A percentile compares a stretch with the other conserved stretches of the same genome.
phyloP scores from a whole-genome alignment of 2,888 invertebrate species.

The Andrena trimmerana region DNA sequence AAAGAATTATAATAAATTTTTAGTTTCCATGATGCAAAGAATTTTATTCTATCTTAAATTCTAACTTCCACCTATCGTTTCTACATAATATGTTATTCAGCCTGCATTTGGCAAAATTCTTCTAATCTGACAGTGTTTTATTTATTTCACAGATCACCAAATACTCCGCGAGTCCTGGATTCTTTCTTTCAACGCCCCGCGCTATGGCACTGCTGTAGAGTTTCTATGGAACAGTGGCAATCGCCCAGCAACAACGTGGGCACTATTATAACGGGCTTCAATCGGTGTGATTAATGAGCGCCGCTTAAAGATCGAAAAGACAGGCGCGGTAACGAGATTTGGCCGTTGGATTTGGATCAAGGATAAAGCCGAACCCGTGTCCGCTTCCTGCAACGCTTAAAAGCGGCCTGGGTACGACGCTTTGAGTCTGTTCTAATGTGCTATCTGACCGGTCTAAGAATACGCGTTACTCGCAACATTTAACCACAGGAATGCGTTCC shows the following conservation, averaged over 20 bases:
- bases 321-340: constrained; percentile 8
- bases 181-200: neutral
- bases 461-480: constrained; percentile 65
- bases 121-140: neutral
- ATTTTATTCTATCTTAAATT: too few species aligned
- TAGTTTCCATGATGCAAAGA: too few species aligned
- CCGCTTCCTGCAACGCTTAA: constrained; percentile 34
- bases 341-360: constrained; percentile 49
- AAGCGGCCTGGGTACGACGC: neutral
- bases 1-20: too few species aligned
- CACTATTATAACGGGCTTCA: constrained; percentile 12
- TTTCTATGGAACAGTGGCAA: neutral
- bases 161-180: neutral
- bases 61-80: too few species aligned
- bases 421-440: constrained; percentile 51
- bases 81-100: too few species aligned
- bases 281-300: constrained; percentile 38
- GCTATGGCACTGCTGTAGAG: neutral
- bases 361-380: constrained; percentile 22
- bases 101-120: too few species aligned
- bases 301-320: constrained; percentile 4
- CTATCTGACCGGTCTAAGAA: constrained; percentile 66
- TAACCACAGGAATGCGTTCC: constrained; percentile 67
- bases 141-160: neutral
- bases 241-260: neutral